Conservation (phyloP, 2,113 vertebrate genomes). For the Pungitius pungitius region DNA sequence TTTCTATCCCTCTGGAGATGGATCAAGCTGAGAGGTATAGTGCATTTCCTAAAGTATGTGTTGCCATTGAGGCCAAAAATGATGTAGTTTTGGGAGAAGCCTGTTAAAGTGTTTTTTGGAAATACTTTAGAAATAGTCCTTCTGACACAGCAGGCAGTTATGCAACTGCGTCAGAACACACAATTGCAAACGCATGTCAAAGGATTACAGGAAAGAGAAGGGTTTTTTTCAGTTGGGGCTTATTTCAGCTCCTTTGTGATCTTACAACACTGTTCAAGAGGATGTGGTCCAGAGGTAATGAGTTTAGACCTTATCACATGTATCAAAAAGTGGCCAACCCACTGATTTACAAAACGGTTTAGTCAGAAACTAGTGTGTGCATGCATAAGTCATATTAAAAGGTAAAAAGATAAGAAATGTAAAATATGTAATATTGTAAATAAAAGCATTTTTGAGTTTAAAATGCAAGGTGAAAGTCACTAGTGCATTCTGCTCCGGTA, state of each 20-base stretch:
- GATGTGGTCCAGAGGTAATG: too few relatives aligned
- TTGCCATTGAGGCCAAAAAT: background rate
- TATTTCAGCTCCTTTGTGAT: background rate
- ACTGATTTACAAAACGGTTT: background rate
- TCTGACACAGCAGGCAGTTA: constrained; percentile 22
- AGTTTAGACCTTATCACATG: background rate
- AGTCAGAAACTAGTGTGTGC: background rate
- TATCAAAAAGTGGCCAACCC: background rate
- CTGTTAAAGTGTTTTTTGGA: background rate
- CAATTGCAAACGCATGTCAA: constrained; percentile 15
- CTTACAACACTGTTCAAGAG: background rate
- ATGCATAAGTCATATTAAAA: background rate
- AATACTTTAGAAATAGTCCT: constrained; percentile 20
- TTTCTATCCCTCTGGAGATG: background rate
- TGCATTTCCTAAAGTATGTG: background rate
- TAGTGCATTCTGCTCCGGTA: background rate
- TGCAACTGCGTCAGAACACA: constrained; percentile 24
- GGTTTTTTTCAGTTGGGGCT: background rate
- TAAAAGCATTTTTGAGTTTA: background rate
- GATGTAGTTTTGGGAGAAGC: background rate
- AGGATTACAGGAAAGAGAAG: constrained; percentile 33
- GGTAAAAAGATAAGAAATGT: background rate
- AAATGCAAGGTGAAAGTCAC: background rate
- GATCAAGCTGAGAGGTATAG: background rate
- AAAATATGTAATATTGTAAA: background rate